These are phyloP conservation scores for Siniperca undulata DNA, from an alignment of 2,797 vertebrate genomes.

Conservation along the genomic window DNA sequence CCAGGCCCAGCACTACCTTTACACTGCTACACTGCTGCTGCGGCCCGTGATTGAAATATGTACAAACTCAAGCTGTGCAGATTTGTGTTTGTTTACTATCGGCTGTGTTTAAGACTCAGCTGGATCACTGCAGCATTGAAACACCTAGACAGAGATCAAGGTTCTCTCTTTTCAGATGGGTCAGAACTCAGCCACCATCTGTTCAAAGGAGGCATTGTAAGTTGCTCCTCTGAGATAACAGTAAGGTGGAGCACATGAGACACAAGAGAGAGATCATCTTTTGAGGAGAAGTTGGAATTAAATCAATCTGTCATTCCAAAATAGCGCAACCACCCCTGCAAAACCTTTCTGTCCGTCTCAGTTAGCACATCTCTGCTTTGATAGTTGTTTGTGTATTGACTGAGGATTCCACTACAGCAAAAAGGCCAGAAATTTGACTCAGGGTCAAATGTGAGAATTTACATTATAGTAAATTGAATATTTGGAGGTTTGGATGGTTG, in stretches of 20 bases:
- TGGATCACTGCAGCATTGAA: constrained; percentile 33
- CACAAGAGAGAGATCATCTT: constrained; percentile 5
- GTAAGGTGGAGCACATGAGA: constrained; percentile 31
- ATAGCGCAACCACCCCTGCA: background rate
- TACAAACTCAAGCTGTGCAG: constrained; percentile 23
- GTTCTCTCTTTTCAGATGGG: constrained; percentile 32
- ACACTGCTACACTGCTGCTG: background rate
- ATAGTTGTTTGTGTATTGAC: background rate
- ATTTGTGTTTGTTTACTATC: constrained; percentile 52
- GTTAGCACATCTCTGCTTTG: background rate
- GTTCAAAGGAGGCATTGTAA: constrained; percentile 63
- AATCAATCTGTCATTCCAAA: constrained; percentile 3
- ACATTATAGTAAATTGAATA: background rate
- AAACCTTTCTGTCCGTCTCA: background rate
- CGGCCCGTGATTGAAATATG: constrained; percentile 3
- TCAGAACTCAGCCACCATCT: constrained; percentile 62
- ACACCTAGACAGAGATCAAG: constrained; percentile 68
- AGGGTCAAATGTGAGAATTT: background rate
- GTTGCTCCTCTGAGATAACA: constrained; percentile 46
- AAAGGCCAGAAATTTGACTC: background rate
- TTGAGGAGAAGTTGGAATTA: constrained; percentile 6
- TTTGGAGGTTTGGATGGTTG: background rate
- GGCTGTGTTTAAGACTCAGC: constrained; percentile 33
- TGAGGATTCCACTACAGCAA: background rate
- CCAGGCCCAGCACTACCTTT: background rate